Evolutionary conservation across 92 coral and sea anemone genomes (phyloP).

Genomic region (Siderastrea radians): DNA sequence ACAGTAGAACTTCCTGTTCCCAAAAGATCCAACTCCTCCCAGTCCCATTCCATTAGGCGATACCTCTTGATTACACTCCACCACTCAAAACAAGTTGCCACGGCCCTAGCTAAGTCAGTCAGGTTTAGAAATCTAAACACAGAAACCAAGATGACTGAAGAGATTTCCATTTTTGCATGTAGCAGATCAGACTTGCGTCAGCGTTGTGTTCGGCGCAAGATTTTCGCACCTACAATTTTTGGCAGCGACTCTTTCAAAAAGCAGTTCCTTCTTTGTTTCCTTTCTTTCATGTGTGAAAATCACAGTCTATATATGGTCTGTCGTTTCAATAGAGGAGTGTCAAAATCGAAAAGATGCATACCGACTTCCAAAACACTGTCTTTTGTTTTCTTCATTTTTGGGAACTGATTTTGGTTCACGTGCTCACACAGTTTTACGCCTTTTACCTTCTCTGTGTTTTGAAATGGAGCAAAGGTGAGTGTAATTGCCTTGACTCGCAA

Average conservation of each 20-base stretch:
- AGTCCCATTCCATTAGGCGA: not conserved
- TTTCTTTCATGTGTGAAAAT: not conserved
- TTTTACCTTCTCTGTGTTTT: not conserved
- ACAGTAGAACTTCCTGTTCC: slow-evolving; percentile 5
- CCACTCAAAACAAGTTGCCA: slow-evolving; percentile 30
- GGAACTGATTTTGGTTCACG: not conserved
- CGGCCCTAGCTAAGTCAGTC: slow-evolving; percentile 35
- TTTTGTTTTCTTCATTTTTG: not conserved
- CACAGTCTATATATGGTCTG: not conserved
- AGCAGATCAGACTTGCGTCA: no score
- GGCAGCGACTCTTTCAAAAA: slow-evolving; percentile 22
- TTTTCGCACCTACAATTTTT: not conserved
- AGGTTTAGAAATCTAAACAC: slow-evolving; percentile 27
- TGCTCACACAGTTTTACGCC: not conserved
- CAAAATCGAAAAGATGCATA: not conserved
- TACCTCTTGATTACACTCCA: slow-evolving; percentile 24
- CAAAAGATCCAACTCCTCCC: slow-evolving; percentile 22
- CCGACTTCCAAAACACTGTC: not conserved
- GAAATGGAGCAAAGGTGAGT: not conserved
- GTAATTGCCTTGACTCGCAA: not conserved
- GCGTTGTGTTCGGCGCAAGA: not conserved
- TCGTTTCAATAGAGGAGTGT: not conserved
- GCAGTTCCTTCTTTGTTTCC: slow-evolving; percentile 17
- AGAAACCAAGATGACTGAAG: slow-evolving; percentile 20
- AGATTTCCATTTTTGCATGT: slow-evolving; percentile 15